Base-by-base conservation (phyloP, 2,113 vertebrate species). In the Arvicanthis niloticus region DNA sequence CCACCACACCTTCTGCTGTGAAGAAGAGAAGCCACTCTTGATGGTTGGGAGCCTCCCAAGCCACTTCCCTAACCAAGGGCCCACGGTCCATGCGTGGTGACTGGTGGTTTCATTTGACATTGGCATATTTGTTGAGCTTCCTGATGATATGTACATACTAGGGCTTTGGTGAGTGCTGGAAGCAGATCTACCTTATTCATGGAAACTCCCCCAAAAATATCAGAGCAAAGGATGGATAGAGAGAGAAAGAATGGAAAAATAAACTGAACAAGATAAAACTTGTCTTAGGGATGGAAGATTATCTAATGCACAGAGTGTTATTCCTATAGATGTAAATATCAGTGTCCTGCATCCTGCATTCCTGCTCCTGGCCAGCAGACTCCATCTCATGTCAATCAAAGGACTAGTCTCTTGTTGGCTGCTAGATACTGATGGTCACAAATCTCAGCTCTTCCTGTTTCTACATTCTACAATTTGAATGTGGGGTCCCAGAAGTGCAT, bases 291-390 rank as follows among this genome's bases (percentile, higher is more conserved):
- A 16, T 60, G n/a, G 80, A 84, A 60, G 56, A 42, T 60, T 42
- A 84, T 26, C 37, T 84, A 40, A 22, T 84, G 12, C 3, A 58
- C n/a, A 60, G 26, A 84, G 12, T 29, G n/a, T 60, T 82, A 60
- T 40, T 60, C 24, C 21, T 4, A 15, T 40, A 40, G 22, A 29
- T 60, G 12, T 24, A 84, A 29, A 42, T 42, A 60, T 60, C 40
- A 65, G 26, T 65, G 62, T 3, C 22, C 16, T 87, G 17, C 3
- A 5, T 29, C 29, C 11, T 1, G 0, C 0, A 2, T 0, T 2
- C 7, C n/a, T 7, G 0, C 3, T 1, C 81, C 42, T 34, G 34
- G 6, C 16, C 58, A 37, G 4, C 3, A 5, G 37, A 7, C 22
- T 29, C 60, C 13, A 2, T 19, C 12, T 7, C 29, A 75, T 3